These are phyloP conservation scores for Drosophila yakuba DNA, from an alignment of 1,140 invertebrate genomes.

Conservation along the genomic window DNA sequence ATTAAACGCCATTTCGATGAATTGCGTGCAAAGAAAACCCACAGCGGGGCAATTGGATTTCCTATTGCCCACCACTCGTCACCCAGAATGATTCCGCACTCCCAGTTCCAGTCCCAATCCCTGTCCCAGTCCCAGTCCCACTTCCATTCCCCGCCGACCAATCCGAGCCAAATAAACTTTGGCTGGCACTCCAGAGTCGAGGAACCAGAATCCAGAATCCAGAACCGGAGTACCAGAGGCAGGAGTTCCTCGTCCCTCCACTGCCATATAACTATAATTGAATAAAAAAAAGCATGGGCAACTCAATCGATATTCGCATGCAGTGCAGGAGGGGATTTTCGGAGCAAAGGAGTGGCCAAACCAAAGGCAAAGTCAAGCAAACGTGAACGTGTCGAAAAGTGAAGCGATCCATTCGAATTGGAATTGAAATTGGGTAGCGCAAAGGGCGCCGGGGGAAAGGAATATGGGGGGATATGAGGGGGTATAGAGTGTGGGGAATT, in stretches of 20 bases:
- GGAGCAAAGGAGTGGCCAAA: conserved; percentile 50
- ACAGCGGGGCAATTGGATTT: conserved; percentile 61
- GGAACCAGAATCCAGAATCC: not conserved
- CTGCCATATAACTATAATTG: conserved; percentile 70
- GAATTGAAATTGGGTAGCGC: conserved; percentile 32
- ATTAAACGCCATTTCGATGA: conserved; percentile 53
- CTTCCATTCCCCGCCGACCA: not conserved
- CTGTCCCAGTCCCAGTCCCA: not conserved
- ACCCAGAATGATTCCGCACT: not conserved
- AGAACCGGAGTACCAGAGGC: not conserved
- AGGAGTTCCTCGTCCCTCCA: not conserved
- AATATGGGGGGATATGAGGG: too few species aligned
- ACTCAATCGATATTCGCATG: conserved; percentile 66
- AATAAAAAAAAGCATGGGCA: conserved; percentile 62
- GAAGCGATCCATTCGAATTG: conserved; percentile 51
- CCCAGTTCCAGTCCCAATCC: not conserved
- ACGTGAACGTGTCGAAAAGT: conserved; percentile 62
- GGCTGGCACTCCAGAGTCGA: conserved; percentile 36
- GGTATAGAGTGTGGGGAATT: conserved; percentile 21
- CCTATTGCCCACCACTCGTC: conserved; percentile 15
- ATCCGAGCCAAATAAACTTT: conserved; percentile 43
- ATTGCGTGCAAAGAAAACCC: conserved; percentile 51
- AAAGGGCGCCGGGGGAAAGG: not conserved
- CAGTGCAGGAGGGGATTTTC: conserved; percentile 18
- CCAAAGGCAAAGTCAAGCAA: conserved; percentile 60